Evolutionary conservation across 1,140 invertebrate species (phyloP).

Genomic region (Leptinotarsa defecta): DNA sequence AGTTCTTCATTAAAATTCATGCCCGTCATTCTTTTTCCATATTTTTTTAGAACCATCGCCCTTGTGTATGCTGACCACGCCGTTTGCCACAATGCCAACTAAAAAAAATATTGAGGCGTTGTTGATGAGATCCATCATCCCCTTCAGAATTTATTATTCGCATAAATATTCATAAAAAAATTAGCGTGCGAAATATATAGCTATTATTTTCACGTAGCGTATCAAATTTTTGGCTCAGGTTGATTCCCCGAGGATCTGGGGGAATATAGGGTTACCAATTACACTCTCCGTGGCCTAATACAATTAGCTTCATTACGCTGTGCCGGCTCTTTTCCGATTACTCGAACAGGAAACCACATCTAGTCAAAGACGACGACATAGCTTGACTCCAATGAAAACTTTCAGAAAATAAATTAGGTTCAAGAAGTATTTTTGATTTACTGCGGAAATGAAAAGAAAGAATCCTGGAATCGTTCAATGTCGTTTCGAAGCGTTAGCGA

Average conservation of each 20-base stretch:
- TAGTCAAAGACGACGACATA: not conserved
- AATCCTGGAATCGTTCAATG: not conserved
- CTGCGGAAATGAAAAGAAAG: constrained; percentile 2
- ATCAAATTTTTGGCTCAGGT: constrained; percentile 43
- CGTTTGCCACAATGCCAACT: not conserved
- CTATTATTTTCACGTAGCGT: constrained; percentile 12
- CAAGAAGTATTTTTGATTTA: constrained; percentile 7
- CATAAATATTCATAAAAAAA: constrained; percentile 7
- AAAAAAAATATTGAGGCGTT: not conserved
- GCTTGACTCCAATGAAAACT: not conserved
- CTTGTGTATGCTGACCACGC: not conserved
- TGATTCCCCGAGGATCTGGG: constrained; percentile 17
- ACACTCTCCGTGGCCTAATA: constrained; percentile 47
- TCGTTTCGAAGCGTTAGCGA: not conserved
- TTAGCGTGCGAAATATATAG: not conserved
- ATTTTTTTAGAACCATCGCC: not conserved
- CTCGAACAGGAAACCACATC: constrained; percentile 30
- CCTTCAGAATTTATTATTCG: not conserved
- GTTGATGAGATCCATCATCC: constrained; percentile 5
- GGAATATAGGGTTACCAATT: constrained; percentile 49
- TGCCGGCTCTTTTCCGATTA: constrained; percentile 31
- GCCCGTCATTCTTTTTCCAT: not conserved
- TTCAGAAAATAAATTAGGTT: not conserved
- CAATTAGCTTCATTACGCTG: constrained; percentile 49
- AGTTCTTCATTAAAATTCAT: not conserved